Base-by-base conservation (phyloP, 2,113 vertebrate species). In the Crocuta crocuta region DNA sequence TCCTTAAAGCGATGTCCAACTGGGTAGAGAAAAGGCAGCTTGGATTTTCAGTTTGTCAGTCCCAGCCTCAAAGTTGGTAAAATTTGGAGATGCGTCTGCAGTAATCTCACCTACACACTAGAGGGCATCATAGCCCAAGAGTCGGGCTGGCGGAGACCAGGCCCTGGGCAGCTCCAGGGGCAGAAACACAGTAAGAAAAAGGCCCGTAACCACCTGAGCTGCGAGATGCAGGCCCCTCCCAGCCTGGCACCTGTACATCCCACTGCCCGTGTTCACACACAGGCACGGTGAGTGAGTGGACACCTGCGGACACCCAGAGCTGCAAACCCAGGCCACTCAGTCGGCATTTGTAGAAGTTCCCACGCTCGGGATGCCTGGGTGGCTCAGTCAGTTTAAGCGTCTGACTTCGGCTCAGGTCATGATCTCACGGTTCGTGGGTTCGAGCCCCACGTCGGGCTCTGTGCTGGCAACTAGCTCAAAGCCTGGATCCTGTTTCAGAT, bases 51-150 rank as follows among this genome's bases (percentile, higher is more conserved):
- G 65, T 0, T 48, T 39, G 50, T n/a, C 7, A 11, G 28, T 21
- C 66, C 45, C 28, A 24, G 6, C 4, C n/a, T 45, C 5, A 3
- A 9, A 53, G 33, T 13, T 0, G 13, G 81, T 5, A 4, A 7
- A 2, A 17, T 65, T 9, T 78, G 73, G 6, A 86, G 35, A 39
- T 15, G 35, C 0, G 0, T 33, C 50, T 88, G 96, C 61, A 93
- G 91, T 86, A 1, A 48, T 4, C 53, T 0, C 0, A 1, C 0
- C 0, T 79, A 1, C 23, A 55, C 98, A 93, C 97, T 7, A 96
- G 98, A 93, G 93, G 96, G 71, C 91, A 91, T 61, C 73, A 35
- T 0, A 82, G n/a, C n/a, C 95, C 55, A 61, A 19, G 82, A 24
- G 45, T 78, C 84, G 4, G 65, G 50, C 35, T 10, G 48, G 31